Base-by-base conservation (phyloP, 2,113 vertebrate species). In the Vimba vimba region DNA sequence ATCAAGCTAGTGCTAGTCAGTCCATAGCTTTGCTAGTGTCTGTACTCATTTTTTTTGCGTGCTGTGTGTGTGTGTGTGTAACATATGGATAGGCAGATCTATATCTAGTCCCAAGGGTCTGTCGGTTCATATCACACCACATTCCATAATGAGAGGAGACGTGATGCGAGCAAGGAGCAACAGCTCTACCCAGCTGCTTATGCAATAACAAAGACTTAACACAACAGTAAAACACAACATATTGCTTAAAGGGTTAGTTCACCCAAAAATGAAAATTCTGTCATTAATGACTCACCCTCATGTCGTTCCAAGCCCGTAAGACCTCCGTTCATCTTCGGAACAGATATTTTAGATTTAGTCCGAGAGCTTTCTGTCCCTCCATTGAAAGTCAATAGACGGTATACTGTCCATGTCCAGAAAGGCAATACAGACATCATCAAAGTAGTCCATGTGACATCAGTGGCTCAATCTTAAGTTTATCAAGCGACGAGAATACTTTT, bases 101-200 rank as follows among this genome's bases (percentile, higher is more conserved):
- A 30, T 57, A 73, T 68, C 79, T 69, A 45, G 60, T 86, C 79
- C 74, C 15, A 7, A 36, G 10, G 25, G 74, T 62, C 59, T 55
- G 66, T 88, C 25, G 27, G 45, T 77, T 57, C 21, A 85, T 43
- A 36, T 86, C 50, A 86, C 39, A 62, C 50, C 45, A 80, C 66
- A 74, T 6, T 27, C 21, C 78, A 45, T 75, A 86, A 84, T 73
- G 45, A 64, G 25, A 69, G 77, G 11, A 86, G 71, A 86, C 87
- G 43, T 79, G 68, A 83, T 69, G 81, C 27, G 71, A 66, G 43
- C 68, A 59, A 12, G 57, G 43, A 62, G 60, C 47, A 74, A 71
- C 57, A 86, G 81, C 33, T 75, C 82, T 81, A 23, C 75, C 39
- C 62, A 62, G 68, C 59, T 47, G 62, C 79, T 84, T 60, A 88